Evolutionary conservation across 1,140 invertebrate species (phyloP).

Genomic region (Pogonomyrmex barbatus): DNA sequence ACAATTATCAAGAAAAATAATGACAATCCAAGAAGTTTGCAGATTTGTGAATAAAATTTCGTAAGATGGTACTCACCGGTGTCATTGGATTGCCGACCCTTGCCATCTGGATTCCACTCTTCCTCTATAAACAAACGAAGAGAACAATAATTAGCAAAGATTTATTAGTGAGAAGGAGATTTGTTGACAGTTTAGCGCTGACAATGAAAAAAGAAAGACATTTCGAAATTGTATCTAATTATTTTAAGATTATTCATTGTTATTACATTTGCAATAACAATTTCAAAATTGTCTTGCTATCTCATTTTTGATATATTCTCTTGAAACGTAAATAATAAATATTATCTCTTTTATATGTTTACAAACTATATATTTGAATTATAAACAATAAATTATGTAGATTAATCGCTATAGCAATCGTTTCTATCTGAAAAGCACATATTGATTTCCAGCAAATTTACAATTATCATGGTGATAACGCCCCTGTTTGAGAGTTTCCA

Average conservation of each 20-base stretch:
- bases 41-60: not conserved
- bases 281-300: not conserved
- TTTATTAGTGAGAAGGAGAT: not conserved
- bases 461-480: constrained; percentile 52
- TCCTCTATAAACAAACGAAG: constrained; percentile 83
- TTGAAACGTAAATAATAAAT: not conserved
- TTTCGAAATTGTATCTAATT: not conserved
- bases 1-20: not conserved
- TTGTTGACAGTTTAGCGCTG: not conserved
- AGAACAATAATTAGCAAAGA: constrained; percentile 40
- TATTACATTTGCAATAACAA: not conserved
- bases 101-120: constrained; percentile 86
- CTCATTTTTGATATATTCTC: not conserved
- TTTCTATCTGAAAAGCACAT: not conserved
- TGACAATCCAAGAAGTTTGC: not conserved
- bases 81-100: constrained; percentile 84
- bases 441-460: constrained; percentile 45
- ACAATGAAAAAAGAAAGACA: not conserved
- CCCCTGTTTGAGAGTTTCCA: constrained; percentile 38
- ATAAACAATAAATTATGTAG: not conserved
- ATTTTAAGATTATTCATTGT: no score
- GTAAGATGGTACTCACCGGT: constrained; percentile 79
- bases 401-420: not conserved
- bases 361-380: not conserved
- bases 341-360: not conserved